Evolutionary conservation across 2,113 vertebrate genomes (phyloP).

Genomic region (Oplegnathus fasciatus): DNA sequence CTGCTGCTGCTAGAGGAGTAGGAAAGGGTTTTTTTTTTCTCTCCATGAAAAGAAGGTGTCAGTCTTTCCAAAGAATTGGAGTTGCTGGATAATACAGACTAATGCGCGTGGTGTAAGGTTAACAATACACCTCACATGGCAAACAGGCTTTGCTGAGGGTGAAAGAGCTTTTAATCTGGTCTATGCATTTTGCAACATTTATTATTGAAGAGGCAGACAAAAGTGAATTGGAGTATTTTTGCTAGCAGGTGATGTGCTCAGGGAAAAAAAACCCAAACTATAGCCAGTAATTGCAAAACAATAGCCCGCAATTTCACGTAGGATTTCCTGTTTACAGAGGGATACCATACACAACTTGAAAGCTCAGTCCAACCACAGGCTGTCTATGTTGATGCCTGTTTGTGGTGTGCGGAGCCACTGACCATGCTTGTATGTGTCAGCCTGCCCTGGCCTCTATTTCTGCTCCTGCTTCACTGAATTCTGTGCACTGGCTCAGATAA

Average conservation of each 20-base stretch:
- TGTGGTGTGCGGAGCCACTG: slow-evolving; percentile 30
- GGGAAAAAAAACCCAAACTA: slow-evolving; percentile 3
- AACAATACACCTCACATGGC: slow-evolving; percentile 30
- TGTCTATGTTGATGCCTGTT: slow-evolving; percentile 47
- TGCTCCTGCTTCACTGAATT: slow-evolving; percentile 53
- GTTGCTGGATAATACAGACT: slow-evolving; percentile 23
- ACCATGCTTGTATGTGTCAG: slow-evolving; percentile 56
- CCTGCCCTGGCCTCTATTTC: slow-evolving; percentile 46
- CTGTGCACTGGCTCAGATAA: slow-evolving; percentile 72
- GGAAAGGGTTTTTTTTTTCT: not conserved
- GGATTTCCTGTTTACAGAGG: slow-evolving; percentile 56
- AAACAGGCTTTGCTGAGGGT: slow-evolving; percentile 41
- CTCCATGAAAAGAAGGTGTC: slow-evolving; percentile 26
- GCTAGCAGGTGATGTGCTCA: slow-evolving; percentile 34
- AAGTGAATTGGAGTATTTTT: slow-evolving; percentile 49
- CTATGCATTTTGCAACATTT: slow-evolving; percentile 31
- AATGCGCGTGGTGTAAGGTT: slow-evolving; percentile 6
- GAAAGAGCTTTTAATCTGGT: slow-evolving; percentile 30
- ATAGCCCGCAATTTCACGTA: slow-evolving; percentile 33
- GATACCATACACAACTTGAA: slow-evolving; percentile 11
- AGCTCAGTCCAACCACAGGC: slow-evolving; percentile 39
- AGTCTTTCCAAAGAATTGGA: slow-evolving; percentile 35
- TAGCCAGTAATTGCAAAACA: slow-evolving; percentile 29
- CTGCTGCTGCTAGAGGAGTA: slow-evolving; percentile 11
- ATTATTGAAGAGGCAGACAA: slow-evolving; percentile 46